Evolutionary conservation across 1,140 invertebrate genomes (phyloP).

Genomic region (Drosophila subobscura): DNA sequence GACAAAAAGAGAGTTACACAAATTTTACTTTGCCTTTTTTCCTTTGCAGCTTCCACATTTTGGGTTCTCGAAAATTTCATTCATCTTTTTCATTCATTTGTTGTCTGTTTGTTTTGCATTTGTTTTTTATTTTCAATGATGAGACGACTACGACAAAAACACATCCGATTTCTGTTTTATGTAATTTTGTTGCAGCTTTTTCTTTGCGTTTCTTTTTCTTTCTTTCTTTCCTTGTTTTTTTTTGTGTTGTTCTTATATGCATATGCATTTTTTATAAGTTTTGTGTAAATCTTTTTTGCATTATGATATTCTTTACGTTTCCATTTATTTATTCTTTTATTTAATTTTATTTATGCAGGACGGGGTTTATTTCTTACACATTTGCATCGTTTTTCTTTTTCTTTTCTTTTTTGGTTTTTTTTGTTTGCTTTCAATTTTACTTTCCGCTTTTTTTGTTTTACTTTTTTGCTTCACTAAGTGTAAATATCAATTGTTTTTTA

Average conservation of each 20-base stretch:
- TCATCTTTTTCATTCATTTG: slow-evolving; percentile 28
- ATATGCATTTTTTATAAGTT: slow-evolving; percentile 54
- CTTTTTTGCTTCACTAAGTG: slow-evolving; percentile 78
- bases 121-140: slow-evolving; percentile 52
- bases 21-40: slow-evolving; percentile 48
- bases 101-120: slow-evolving; percentile 25
- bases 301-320: slow-evolving; percentile 71
- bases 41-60: slow-evolving; percentile 32
- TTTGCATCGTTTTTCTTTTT: slow-evolving; percentile 71
- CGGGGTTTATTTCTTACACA: slow-evolving; percentile 83
- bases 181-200: slow-evolving; percentile 42
- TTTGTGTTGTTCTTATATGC: slow-evolving; percentile 24
- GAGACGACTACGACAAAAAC: slow-evolving; percentile 66
- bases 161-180: slow-evolving; percentile 60
- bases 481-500: slow-evolving; percentile 78
- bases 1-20: slow-evolving; percentile 75
- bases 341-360: slow-evolving; percentile 83
- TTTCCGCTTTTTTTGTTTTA: slow-evolving; percentile 55
- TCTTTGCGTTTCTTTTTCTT: slow-evolving; percentile 7
- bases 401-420: slow-evolving; percentile 43
- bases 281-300: slow-evolving; percentile 73
- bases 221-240: slow-evolving; percentile 8
- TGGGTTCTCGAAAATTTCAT: slow-evolving; percentile 24
- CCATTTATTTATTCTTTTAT: slow-evolving; percentile 68
- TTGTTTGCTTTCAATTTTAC: slow-evolving; percentile 47